phyloP scores from a whole-genome alignment of 2,113 vertebrate genomes.

The Suncus etruscus region DNA sequence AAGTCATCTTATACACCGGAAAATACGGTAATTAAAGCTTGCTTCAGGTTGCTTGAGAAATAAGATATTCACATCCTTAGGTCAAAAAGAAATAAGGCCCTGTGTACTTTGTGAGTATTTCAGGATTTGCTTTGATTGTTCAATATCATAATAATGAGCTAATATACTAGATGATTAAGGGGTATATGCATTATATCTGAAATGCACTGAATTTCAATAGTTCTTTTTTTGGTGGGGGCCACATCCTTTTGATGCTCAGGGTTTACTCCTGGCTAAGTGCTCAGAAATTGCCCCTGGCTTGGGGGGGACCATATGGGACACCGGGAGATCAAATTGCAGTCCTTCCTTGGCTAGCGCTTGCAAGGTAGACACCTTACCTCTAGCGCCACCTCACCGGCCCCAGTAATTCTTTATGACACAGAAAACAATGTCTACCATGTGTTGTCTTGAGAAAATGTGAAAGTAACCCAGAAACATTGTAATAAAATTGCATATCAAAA shows the following conservation, averaged over 20 bases:
- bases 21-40: conserved; percentile 41
- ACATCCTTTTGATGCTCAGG: too few relatives aligned
- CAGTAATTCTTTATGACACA: background rate
- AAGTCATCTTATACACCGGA: too few relatives aligned
- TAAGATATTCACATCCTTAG: background rate
- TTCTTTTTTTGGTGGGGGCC: too few relatives aligned
- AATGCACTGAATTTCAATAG: conserved; percentile 26
- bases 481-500: background rate
- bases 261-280: too few relatives aligned
- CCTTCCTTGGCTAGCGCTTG: too few relatives aligned
- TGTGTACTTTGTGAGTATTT: background rate
- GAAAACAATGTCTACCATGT: conserved; percentile 24
- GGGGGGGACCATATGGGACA: too few relatives aligned
- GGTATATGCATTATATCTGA: background rate
- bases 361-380: too few relatives aligned
- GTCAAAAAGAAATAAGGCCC: background rate
- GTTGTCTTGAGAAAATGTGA: conserved; percentile 42
- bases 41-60: background rate
- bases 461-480: background rate
- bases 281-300: too few relatives aligned
- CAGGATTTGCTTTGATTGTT: background rate
- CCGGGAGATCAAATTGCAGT: too few relatives aligned
- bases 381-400: too few relatives aligned
- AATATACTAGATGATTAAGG: background rate
- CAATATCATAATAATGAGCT: conserved; percentile 43